Base-by-base conservation (phyloP, 1,140 invertebrate species). In the Maconellicoccus hirsutus region DNA sequence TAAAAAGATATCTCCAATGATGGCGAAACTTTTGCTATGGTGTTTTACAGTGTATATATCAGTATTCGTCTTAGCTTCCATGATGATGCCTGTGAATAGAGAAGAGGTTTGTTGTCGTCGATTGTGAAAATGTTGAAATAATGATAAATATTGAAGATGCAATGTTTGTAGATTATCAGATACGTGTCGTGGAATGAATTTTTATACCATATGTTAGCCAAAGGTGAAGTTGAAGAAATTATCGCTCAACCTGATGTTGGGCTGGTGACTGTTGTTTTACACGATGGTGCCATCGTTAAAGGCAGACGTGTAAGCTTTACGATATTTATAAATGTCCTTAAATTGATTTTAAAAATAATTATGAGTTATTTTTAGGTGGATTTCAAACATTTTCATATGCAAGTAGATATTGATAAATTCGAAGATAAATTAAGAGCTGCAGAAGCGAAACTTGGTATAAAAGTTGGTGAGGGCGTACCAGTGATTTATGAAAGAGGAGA, bases 101-200 rank as follows among this genome's bases (percentile, higher is more conserved):
- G 2, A 23, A 66, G 61, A 66, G 22, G 61, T 66, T 8, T 25
- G 25, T 66, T 22, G 52, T 7, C 4, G 3, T 66, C 10, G 22
- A 23, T 26, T 25, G 19, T 23, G 21, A 4, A 66, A 23, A 4
- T 16, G 10, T 66, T 66, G 25, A 10, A 66, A 66, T 26, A 8
- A 66, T 66, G 14, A 25, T 66, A 26, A 66, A 6, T n/a, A n/a
- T n/a, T n/a, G n/a, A n/a, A n/a, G n/a, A n/a, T n/a, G n/a, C 19
- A 16, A 6, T 66, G 10, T 16, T 26, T 22, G 19, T 23, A 72
- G 72, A 69, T 42, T 70, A 72, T 82, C 25, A 76, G 82, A 52
- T 92, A 89, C 80, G 88, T 96, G 22, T 94, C 92, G 0, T 97
- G 94, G 94, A 93, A 95, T 82, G 94, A 97, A 82, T 96, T 97